phyloP scores from a whole-genome alignment of 2,888 invertebrate genomes.

The Beris chalybata region DNA sequence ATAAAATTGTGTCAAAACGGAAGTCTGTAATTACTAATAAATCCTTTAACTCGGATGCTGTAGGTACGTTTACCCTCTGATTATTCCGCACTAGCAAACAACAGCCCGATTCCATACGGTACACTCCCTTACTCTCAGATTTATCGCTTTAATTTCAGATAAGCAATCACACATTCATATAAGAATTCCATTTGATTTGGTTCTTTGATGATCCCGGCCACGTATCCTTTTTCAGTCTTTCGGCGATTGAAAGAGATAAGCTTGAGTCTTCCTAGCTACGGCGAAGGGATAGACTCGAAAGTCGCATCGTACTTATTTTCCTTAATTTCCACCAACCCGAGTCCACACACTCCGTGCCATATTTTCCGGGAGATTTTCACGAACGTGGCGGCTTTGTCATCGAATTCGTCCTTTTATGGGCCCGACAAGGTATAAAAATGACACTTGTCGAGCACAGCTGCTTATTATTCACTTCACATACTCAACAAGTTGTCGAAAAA shows the following conservation, averaged over 20 bases:
- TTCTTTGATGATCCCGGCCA: neutral
- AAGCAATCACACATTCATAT: constrained; percentile 14
- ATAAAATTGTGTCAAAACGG: too few relatives aligned
- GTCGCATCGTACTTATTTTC: neutral
- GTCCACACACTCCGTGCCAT: neutral
- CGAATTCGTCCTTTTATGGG: neutral
- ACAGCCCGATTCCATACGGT: constrained; percentile 2
- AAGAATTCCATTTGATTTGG: neutral
- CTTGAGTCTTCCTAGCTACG: neutral
- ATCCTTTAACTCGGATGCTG: too few relatives aligned
- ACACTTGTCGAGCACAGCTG: constrained; percentile 10
- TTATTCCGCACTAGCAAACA: neutral
- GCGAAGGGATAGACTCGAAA: neutral
- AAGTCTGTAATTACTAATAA: too few relatives aligned
- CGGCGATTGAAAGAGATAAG: neutral
- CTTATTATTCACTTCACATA: constrained; percentile 25
- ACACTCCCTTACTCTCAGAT: neutral
- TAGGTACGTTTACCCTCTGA: too few relatives aligned
- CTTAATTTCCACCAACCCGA: constrained; percentile 4
- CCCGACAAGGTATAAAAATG: constrained; percentile 13
- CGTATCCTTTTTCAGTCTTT: neutral
- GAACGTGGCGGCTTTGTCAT: neutral
- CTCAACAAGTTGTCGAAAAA: constrained; percentile 23
- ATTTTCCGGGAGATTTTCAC: neutral
- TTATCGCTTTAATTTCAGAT: constrained; percentile 13